Percentiles rank a stretch among this genome's conserved stretches.
Conservation (phyloP, 2,888 invertebrate species). For the Nomada lathburiana region DNA sequence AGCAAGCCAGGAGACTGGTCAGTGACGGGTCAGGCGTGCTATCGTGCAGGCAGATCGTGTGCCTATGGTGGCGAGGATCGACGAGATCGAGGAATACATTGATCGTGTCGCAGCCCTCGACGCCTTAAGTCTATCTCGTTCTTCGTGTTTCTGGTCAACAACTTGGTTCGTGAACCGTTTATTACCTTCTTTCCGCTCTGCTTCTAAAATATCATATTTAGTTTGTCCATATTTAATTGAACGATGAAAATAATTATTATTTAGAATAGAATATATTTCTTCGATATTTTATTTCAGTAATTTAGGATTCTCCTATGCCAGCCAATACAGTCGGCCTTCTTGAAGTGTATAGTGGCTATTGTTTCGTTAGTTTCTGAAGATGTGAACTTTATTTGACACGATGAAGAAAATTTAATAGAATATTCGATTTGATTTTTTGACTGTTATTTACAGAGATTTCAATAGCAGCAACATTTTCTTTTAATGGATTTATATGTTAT, state of each 20-base stretch:
- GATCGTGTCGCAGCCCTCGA: slow-evolving; percentile 12
- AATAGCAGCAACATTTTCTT: too few relatives aligned
- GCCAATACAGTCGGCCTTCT: too few relatives aligned
- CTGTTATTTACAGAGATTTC: too few relatives aligned
- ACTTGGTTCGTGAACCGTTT: slow-evolving; percentile 16
- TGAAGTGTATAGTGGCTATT: too few relatives aligned
- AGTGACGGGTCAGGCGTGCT: slow-evolving; percentile 56
- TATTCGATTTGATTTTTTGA: too few relatives aligned
- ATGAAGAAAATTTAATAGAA: too few relatives aligned
- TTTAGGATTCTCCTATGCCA: too few relatives aligned
- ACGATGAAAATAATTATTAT: background rate
- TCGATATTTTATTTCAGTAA: too few relatives aligned
- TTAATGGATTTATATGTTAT: too few relatives aligned
- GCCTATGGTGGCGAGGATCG: slow-evolving; percentile 22
- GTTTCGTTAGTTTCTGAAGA: too few relatives aligned
- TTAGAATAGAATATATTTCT: background rate
- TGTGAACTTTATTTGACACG: too few relatives aligned
- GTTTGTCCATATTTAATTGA: background rate
- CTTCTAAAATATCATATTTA: background rate
- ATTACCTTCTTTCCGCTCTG: background rate
- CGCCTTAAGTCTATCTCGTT: background rate
- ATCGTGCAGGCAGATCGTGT: slow-evolving; percentile 27
- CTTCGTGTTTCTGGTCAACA: slow-evolving; percentile 1
- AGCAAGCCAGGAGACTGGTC: slow-evolving; percentile 44
- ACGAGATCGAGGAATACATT: slow-evolving; percentile 20